These are phyloP conservation scores for Euplexia lucipara DNA, from an alignment of 2,888 invertebrate genomes.

Conservation along the genomic window DNA sequence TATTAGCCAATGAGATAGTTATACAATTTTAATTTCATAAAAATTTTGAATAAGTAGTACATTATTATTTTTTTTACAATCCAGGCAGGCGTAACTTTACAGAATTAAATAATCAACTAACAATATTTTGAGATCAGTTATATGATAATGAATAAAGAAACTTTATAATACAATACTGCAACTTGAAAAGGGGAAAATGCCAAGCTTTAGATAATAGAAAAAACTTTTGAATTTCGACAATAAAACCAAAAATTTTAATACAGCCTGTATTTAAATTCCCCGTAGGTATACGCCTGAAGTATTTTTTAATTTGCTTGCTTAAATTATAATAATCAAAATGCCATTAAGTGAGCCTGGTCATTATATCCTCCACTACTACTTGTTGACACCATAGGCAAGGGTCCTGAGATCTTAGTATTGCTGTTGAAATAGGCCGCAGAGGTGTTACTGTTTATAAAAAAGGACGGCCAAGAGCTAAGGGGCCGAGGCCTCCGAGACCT, in stretches of 20 bases:
- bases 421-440: conserved; percentile 49
- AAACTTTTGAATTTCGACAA: background rate
- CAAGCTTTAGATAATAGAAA: background rate
- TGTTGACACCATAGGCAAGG: background rate
- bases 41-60: conserved; percentile 48
- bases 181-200: too few relatives aligned
- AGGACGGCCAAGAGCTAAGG: conserved; percentile 60
- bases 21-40: conserved; percentile 18
- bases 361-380: background rate
- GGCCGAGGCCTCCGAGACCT: conserved; percentile 36
- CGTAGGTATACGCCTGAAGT: conserved; percentile 23
- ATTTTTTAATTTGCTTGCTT: conserved; percentile 47
- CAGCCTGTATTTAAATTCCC: background rate
- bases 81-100: conserved; percentile 22
- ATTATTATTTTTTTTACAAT: conserved; percentile 55
- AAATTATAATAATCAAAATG: conserved; percentile 4
- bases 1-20: conserved; percentile 61
- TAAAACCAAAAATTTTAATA: background rate
- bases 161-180: too few relatives aligned
- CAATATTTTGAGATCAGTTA: conserved; percentile 36
- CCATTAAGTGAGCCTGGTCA: conserved; percentile 14
- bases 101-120: too few relatives aligned
- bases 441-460: conserved; percentile 72
- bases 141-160: conserved; percentile 1
- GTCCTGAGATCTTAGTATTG: conserved; percentile 30